Conservation (phyloP, 2,888 invertebrate genomes). For the Cerastoderma edule region DNA sequence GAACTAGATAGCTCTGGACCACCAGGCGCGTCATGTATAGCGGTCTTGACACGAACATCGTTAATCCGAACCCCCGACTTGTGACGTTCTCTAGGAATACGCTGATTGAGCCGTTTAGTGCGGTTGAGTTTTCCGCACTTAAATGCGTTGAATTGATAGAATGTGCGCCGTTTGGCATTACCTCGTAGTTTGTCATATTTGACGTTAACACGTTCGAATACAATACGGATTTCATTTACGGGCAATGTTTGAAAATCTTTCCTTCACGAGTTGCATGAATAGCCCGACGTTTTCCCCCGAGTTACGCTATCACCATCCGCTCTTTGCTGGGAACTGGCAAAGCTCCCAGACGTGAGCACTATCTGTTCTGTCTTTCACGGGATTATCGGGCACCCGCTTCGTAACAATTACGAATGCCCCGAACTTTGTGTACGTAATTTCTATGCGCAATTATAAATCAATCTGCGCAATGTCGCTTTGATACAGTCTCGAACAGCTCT, state of each 20-base stretch:
- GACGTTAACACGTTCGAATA: not conserved
- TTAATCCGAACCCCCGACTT: not conserved
- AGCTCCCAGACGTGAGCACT: no score
- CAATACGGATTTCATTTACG: not conserved
- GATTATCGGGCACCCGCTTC: not conserved
- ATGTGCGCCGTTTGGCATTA: not conserved
- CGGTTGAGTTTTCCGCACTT: slow-evolving; percentile 1
- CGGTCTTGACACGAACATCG: slow-evolving; percentile 29
- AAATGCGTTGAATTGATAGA: not conserved
- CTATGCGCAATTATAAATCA: no score
- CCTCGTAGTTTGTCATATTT: slow-evolving; percentile 18
- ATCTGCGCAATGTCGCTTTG: no score
- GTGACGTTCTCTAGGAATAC: slow-evolving; percentile 1
- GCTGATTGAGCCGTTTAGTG: not conserved
- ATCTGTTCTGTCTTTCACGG: not conserved
- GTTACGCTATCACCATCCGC: no score
- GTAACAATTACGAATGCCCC: not conserved
- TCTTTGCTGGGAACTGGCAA: no score
- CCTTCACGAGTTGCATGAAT: not conserved
- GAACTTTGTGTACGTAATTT: no score
- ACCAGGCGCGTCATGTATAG: slow-evolving; percentile 69
- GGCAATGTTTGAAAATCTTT: not conserved
- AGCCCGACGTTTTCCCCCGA: not conserved
- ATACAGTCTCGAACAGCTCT: no score
- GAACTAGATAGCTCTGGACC: slow-evolving; percentile 74